These are phyloP conservation scores for Dryobota labecula DNA, from an alignment of 2,888 invertebrate species.

Conservation along the genomic window DNA sequence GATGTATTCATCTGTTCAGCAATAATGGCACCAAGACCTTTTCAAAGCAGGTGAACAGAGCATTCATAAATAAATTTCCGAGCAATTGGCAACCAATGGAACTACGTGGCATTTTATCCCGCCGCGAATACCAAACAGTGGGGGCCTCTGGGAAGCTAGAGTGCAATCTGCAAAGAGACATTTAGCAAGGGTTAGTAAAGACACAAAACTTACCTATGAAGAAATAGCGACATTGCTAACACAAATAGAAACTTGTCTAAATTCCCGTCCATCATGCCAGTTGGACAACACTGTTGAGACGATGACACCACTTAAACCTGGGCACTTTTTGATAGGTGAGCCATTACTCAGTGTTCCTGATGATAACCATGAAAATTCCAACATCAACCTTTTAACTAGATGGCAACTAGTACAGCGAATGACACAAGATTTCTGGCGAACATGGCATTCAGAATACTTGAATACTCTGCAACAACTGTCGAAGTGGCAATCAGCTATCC, in stretches of 20 bases:
- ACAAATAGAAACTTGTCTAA: not conserved
- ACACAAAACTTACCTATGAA: not conserved
- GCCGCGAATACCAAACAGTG: conserved; percentile 46
- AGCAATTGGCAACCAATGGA: conserved; percentile 37
- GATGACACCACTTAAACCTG: conserved; percentile 28
- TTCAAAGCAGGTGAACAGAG: conserved; percentile 21
- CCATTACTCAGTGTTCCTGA: conserved; percentile 19
- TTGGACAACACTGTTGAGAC: no score
- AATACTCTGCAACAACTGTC: conserved; percentile 60
- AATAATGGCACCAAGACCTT: conserved; percentile 54
- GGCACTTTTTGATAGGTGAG: conserved; percentile 34
- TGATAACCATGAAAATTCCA: conserved; percentile 5
- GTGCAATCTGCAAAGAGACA: not conserved
- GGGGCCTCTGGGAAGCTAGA: not conserved
- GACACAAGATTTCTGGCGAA: conserved; percentile 63
- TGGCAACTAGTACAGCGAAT: conserved; percentile 64
- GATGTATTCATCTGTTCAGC: conserved; percentile 48
- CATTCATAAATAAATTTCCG: conserved; percentile 29
- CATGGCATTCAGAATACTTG: conserved; percentile 64
- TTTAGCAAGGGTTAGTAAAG: not conserved
- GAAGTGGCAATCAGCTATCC: conserved; percentile 56
- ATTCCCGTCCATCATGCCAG: not conserved
- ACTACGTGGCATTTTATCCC: conserved; percentile 54
- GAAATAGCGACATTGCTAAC: not conserved
- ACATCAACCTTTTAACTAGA: conserved; percentile 35